Evolutionary conservation across 2,113 vertebrate genomes (phyloP), one percentile per base, ranked within the genome.

Genomic region (Rhombomys opimus): DNA sequence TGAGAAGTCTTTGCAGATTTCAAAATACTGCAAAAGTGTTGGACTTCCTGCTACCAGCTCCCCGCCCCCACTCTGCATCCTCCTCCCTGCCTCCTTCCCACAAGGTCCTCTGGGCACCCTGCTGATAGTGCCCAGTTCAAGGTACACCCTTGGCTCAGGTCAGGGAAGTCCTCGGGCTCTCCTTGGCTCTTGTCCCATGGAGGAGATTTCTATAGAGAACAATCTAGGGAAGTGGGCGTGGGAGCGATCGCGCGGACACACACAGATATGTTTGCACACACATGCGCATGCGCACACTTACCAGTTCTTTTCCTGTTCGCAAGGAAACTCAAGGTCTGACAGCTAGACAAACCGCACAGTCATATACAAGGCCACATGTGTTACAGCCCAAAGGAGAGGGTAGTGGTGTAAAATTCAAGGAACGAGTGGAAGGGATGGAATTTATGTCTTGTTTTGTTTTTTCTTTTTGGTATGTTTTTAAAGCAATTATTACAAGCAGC

Each of bases 141-240:
- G 54, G 38, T 68, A 87, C 95, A 92, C 95, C 93, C 93, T 94
- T 96, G 97, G 97, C 92, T 89, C 81, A 67, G 63, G 95, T 96
- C 86, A 85, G 96, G 97, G 97, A 97, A 98, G 95, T 97, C 97
- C 97, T 91, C 50, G 87, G 97, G 95, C 97, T 97, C 92, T 97
- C 97, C 97, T 96, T 97, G 97, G 95, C 96, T 11, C 73, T 32
- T 91, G 93, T 92, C 97, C 97, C 96, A 87, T 0, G 7, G 87
- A 89, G 88, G 97, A 97, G 92, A 89, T 96, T 97, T 98, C 97
- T 94, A 95, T 18, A 20, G 86, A 95, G 96, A 97, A 98, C 97
- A 98, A 97, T 97, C 54, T 89, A 92, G 46, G 97, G 97, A 98
- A 98, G 92, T 94, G 54, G 35, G 25, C 78, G 65, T 30, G 25